Evolutionary conservation across 2,113 vertebrate genomes (phyloP).

Genomic region (Chaetops frenatus): DNA sequence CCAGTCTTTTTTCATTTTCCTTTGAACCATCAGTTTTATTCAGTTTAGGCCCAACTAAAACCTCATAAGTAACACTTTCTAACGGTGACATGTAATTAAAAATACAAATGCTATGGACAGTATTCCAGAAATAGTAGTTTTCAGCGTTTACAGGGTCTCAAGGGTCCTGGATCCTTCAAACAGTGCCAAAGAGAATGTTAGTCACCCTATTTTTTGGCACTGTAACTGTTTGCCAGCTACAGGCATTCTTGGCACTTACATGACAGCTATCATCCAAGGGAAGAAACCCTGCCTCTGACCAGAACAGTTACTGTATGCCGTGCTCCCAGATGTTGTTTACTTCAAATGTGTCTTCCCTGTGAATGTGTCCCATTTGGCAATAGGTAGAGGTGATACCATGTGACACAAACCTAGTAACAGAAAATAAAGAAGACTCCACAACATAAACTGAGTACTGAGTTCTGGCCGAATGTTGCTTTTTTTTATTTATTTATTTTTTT

Average conservation of each 20-base stretch:
- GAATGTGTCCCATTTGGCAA: neutral
- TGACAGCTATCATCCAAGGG: neutral
- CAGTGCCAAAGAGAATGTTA: neutral
- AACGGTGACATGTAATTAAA: neutral
- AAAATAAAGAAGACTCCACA: neutral
- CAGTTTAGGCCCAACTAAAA: neutral
- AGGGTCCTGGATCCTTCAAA: neutral
- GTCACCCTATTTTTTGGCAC: neutral
- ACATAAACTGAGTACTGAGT: neutral
- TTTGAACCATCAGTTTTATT: neutral
- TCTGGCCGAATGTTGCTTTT: neutral
- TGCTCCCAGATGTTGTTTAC: conserved; percentile 37
- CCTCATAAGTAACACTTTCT: neutral
- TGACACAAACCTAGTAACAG: neutral
- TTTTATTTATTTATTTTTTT: neutral
- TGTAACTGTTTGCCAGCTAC: neutral
- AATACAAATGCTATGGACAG: neutral
- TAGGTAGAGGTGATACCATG: neutral
- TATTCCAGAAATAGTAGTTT: neutral
- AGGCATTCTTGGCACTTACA: neutral
- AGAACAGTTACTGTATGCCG: neutral
- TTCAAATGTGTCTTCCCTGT: neutral
- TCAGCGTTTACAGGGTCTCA: neutral
- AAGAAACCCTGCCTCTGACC: neutral
- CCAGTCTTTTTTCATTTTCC: neutral